Conservation (phyloP, 2,113 vertebrate genomes). For the Percopsis transmontana region DNA sequence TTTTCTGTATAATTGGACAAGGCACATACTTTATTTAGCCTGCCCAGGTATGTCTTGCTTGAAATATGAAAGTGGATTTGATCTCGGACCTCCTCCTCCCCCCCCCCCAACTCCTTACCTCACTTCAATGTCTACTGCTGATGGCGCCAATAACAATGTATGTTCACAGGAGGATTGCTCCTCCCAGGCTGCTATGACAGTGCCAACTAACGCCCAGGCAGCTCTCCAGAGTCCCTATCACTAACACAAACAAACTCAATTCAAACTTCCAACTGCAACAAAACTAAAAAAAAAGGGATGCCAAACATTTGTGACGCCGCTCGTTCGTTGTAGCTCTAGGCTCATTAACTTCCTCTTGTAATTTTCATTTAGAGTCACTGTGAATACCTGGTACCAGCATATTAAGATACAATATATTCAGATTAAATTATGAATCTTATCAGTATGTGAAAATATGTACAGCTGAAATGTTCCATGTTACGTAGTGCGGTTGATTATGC, state of each 20-base stretch:
- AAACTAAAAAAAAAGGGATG: conserved; percentile 33
- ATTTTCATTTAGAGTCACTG: conserved; percentile 81
- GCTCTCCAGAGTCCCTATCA: conserved; percentile 42
- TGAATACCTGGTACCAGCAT: conserved; percentile 85
- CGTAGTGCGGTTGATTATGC: conserved; percentile 61
- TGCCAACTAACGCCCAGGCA: conserved; percentile 69
- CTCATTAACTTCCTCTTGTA: conserved; percentile 61
- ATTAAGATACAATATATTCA: conserved; percentile 76
- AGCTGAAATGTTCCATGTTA: conserved; percentile 68
- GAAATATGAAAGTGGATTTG: conserved; percentile 45
- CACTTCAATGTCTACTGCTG: conserved; percentile 55
- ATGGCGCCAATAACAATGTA: conserved; percentile 28
- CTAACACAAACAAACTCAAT: conserved; percentile 25
- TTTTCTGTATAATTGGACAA: conserved; percentile 46
- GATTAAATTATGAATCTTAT: conserved; percentile 74
- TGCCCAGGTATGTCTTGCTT: conserved; percentile 39
- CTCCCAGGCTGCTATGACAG: conserved; percentile 33
- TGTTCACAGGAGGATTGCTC: conserved; percentile 49
- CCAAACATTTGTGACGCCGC: conserved; percentile 46
- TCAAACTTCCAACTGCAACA: conserved; percentile 22
- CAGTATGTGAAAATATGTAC: conserved; percentile 74
- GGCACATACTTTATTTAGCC: conserved; percentile 40
- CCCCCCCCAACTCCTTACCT: conserved; percentile 60
- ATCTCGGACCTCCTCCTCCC: conserved; percentile 34
- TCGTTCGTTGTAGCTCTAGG: conserved; percentile 67